Base-by-base conservation (phyloP, 2,113 vertebrate genomes). In the Hemicordylus capensis region DNA sequence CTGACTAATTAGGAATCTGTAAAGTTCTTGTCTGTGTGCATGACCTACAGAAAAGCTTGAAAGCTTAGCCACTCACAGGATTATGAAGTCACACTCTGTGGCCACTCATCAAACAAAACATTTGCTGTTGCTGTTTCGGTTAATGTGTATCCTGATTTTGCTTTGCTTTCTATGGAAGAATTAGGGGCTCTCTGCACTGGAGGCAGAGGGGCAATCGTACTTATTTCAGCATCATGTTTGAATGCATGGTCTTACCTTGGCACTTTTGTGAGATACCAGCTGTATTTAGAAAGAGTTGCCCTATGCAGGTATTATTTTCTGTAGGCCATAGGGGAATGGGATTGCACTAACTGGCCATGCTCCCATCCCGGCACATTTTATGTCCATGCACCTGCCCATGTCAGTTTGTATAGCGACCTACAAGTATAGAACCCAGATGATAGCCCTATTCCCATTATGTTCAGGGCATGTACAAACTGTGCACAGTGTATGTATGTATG, bases 21-120 rank as follows among this genome's bases (percentile, higher is more conserved):
- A 72, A 66, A 82, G 56, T 56, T 46, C 0, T 0, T 24, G 15
- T 44, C 28, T 0, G 0, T 10, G 1, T 0, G 0, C 0, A 0
- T 7, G 59, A 59, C 61, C 74, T 8, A 85, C 59, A 76, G 88
- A 77, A 46, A 87, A 77, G 10, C 56, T 67, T 3, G 59, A 86
- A 86, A 87, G 0, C 0, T 0, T 56, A 2, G 0, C 59, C 3
- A 0, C 34, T 85, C 82, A 15, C 51, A 87, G 0, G 0, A 44
- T 73, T 82, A 83, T 76, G 58, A 4, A 69, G 1, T 48, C 20
- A 4, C 1, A 0, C 58, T 74, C 48, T 87, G 84, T 87, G 85
- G 82, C 90, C 80, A 74, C 56, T 58, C 80, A 78, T 58, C 39
- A 80, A 61, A 63, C 69, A 58, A 54, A 80, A 59, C 85, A 42